phyloP scores from a whole-genome alignment of 2,797 vertebrate genomes.

The Chloroceryle inda region DNA sequence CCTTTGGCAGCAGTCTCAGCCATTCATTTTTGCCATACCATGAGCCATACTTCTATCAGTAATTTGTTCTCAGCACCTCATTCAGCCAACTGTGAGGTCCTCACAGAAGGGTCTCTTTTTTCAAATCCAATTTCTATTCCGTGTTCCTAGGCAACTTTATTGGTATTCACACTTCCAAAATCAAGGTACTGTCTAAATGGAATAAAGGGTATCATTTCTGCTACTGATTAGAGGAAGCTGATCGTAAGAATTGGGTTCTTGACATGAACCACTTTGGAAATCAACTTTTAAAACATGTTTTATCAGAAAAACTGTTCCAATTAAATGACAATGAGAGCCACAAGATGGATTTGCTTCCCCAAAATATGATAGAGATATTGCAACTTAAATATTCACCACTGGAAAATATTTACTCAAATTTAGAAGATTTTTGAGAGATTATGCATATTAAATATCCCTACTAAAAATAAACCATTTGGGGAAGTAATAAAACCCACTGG shows the following conservation, averaged over 20 bases:
- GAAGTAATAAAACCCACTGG: neutral
- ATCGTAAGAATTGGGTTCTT: neutral
- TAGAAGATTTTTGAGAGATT: neutral
- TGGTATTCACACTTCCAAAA: neutral
- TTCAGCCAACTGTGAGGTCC: neutral
- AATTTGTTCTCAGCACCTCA: neutral
- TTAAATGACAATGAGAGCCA: neutral
- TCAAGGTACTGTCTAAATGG: neutral
- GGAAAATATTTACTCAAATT: neutral
- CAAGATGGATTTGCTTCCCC: neutral
- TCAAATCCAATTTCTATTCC: neutral
- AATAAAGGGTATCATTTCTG: neutral
- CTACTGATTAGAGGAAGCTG: neutral
- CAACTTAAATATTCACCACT: neutral
- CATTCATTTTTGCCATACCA: neutral
- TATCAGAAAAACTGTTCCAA: neutral
- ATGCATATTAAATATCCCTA: neutral
- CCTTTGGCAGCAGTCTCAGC: neutral
- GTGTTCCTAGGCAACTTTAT: neutral
- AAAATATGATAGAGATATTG: neutral
- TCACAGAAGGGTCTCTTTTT: neutral
- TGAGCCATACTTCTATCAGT: neutral
- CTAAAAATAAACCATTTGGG: neutral
- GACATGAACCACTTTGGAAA: neutral
- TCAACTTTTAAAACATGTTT: neutral